Evolutionary conservation across 2,113 vertebrate species (phyloP).

Genomic region (Bombycilla garrulus): DNA sequence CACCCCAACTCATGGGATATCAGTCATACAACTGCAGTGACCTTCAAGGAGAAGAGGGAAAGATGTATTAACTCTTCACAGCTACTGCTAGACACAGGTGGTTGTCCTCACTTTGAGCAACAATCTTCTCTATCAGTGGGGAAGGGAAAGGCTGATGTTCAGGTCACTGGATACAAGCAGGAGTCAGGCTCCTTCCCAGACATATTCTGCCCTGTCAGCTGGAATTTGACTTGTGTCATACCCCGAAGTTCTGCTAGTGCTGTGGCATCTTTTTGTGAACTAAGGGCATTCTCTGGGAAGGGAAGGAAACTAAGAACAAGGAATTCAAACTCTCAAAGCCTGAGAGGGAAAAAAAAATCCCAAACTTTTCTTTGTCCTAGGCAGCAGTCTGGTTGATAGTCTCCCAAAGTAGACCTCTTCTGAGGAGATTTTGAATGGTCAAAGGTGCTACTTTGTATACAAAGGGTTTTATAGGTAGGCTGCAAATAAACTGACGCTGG

Average conservation of each 20-base stretch:
- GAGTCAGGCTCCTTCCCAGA: not conserved
- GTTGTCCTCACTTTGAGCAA: not conserved
- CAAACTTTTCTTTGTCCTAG: not conserved
- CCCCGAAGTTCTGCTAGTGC: not conserved
- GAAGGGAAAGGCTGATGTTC: not conserved
- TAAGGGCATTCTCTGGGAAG: not conserved
- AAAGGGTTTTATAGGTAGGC: not conserved
- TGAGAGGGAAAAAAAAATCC: not conserved
- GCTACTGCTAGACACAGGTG: not conserved
- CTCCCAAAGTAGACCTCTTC: not conserved
- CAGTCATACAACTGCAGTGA: not conserved
- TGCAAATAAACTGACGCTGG: not conserved
- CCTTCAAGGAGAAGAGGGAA: not conserved
- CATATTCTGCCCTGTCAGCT: not conserved
- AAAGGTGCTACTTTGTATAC: not conserved
- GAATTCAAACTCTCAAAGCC: not conserved
- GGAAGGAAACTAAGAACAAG: not conserved
- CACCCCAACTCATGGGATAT: accelerated
- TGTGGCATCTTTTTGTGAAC: not conserved
- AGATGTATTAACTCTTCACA: not conserved
- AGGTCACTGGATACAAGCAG: not conserved
- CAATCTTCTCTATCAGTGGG: not conserved
- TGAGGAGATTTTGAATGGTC: not conserved
- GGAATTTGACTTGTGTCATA: not conserved
- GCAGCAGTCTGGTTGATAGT: not conserved